Base-by-base conservation (phyloP, 2,888 invertebrate genomes). In the Hemaris fuciformis region DNA sequence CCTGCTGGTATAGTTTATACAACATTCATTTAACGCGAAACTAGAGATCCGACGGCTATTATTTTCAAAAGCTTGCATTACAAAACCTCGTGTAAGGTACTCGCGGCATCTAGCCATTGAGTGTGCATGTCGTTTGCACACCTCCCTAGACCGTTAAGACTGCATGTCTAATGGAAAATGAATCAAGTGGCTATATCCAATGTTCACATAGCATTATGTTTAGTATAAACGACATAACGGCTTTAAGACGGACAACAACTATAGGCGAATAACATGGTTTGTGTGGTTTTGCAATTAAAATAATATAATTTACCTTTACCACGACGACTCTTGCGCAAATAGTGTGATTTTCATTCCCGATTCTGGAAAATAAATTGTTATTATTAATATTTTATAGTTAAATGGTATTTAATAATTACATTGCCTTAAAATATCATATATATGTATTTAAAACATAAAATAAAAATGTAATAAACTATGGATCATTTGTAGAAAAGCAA, bases 261-360 rank as follows among this genome's bases (percentile, higher is more conserved):
- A n/a, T n/a, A n/a, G n/a, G n/a, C n/a, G n/a, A n/a, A n/a, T n/a
- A n/a, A n/a, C n/a, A n/a, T n/a, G n/a, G n/a, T n/a, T n/a, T n/a
- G 2, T 34, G 13, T 38, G 10, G n/a, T 38, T 4, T 38, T n/a
- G n/a, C 3, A 8, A 53, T 4, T 27, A 18, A 15, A 8, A 53
- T 20, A 53, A 18, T 15, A 25, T 25, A 18, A 25, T 25, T 63
- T 73, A 83, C 84, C 83, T 81, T 84, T 73, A 84, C 79, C 74
- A 77, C 71, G 68, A 71, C 68, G 74, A 80, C 77, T 72, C 69
- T 64, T 69, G 69, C 63, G 71, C 68, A 63, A 60, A 60, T 62
- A 63, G 70, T 64, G 68, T 68, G 71, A 66, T 64, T 70, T 60
- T 67, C 75, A 75, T 75, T 70, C 73, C 53, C 74, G 68, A 74